Conservation (phyloP, 2,888 invertebrate genomes). For the Conchocele bisecta region DNA sequence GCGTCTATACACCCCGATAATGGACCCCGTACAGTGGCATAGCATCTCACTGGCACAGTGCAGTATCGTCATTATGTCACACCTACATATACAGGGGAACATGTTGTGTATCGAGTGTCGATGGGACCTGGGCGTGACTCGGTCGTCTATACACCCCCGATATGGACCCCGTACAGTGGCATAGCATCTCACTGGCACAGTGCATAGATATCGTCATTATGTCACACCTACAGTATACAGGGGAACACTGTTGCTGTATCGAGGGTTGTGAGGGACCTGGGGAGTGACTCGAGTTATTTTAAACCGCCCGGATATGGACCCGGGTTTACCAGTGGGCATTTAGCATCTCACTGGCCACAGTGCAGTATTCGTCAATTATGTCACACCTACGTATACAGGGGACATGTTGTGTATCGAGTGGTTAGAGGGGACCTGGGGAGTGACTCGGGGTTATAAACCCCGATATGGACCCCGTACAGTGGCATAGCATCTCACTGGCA, state of each 20-base stretch:
- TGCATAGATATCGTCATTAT: slow-evolving; percentile 73
- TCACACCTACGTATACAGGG: too few relatives aligned
- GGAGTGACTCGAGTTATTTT: too few relatives aligned
- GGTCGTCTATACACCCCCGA: slow-evolving; percentile 74
- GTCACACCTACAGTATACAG: too few relatives aligned
- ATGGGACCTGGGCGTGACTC: slow-evolving; percentile 72
- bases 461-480: slow-evolving; percentile 67
- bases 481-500: slow-evolving; percentile 71
- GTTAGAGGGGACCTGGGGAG: slow-evolving; percentile 71
- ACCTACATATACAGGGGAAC: slow-evolving; percentile 77
- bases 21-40: slow-evolving; percentile 65
- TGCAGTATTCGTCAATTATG: too few relatives aligned
- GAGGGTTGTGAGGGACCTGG: too few relatives aligned
- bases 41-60: slow-evolving; percentile 75
- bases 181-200: slow-evolving; percentile 73
- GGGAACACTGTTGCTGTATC: slow-evolving; percentile 78
- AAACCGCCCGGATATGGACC: too few relatives aligned
- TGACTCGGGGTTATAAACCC: slow-evolving; percentile 74
- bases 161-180: slow-evolving; percentile 66
- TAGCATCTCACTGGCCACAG: too few relatives aligned
- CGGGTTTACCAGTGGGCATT: too few relatives aligned
- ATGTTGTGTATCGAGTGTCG: slow-evolving; percentile 79
- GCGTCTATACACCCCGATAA: slow-evolving; percentile 74
- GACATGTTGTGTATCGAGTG: too few relatives aligned
- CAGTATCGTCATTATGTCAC: slow-evolving; percentile 75